Base-by-base conservation (phyloP, 2,888 invertebrate genomes). In the Brachypterus glaber region DNA sequence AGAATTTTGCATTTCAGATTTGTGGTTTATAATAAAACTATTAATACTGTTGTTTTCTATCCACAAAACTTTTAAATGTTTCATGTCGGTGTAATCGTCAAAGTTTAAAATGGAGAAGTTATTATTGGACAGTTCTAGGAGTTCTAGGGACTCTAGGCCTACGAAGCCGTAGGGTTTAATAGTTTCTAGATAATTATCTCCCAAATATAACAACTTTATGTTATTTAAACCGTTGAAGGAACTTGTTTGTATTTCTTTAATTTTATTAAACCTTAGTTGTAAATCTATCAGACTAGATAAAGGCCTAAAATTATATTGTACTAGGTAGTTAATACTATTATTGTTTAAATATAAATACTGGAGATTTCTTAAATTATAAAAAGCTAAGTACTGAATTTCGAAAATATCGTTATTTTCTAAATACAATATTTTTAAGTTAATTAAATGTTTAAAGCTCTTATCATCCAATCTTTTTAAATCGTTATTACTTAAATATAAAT, bases 401-500 rank as follows among this genome's bases (percentile, higher is more conserved):
- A 49, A 37, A 33, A 70, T 64, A 18, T 53, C 48, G 35, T 70
- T 70, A 36, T 62, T 55, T 44, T 66, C 63, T 25, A 69, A 44
- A 38, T 66, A 57, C 14, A 70, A 48, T 24, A 61, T 61, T 30
- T 62, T 60, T 30, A 70, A 44, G 33, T 55, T 60, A 2, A 52
- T 53, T 16, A 69, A 43, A 46, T 58, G 54, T 11, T 51, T 51
- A 41, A 70, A 68, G 11, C 56, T 54, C 16, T 58, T 53, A 9
- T 56, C 57, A 2, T 59, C 59, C 25, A 70, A 46, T 32, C 51
- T 59, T 14, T 51, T 48, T n/a, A 69, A 46, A n/a, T 58, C 52
- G 46, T 70, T 70, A 40, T 57, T 46, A 26, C 58, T 64, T 9
- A 70, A 43, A 46, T 66, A 63, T 5, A 70, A 47, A 47, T 60